Percentiles rank a stretch among this genome's conserved stretches.
phyloP scores from a whole-genome alignment of 2,797 vertebrate species.

The Petrocephalus schoutedeni region DNA sequence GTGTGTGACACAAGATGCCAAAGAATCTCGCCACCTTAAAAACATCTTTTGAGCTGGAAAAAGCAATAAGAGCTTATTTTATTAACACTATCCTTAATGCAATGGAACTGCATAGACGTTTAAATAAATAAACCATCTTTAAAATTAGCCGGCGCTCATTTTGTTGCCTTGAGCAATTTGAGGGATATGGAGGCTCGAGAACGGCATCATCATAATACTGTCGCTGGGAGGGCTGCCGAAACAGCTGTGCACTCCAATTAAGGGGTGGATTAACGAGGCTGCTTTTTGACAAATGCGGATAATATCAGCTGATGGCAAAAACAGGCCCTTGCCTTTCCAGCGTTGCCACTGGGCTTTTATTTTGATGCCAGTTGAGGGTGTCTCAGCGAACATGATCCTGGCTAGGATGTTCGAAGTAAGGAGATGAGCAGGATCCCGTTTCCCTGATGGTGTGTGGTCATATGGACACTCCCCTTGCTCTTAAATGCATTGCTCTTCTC shows the following conservation, averaged over 20 bases:
- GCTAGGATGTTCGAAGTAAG: not conserved
- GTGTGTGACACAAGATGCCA: not conserved
- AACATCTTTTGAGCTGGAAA: not conserved
- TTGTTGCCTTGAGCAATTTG: not conserved
- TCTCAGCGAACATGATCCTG: not conserved
- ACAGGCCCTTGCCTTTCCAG: not conserved
- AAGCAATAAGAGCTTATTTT: not conserved
- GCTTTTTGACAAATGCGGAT: not conserved
- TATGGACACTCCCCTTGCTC: not conserved
- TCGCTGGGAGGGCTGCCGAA: not conserved
- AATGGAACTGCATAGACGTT: not conserved
- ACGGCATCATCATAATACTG: not conserved
- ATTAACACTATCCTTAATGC: not conserved
- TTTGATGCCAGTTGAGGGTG: not conserved
- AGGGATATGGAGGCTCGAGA: not conserved
- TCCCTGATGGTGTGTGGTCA: not conserved
- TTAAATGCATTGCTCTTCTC: not conserved
- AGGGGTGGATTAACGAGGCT: not conserved
- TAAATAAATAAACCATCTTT: not conserved
- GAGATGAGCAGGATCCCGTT: not conserved
- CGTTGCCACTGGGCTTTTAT: not conserved
- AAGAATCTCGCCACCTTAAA: not conserved
- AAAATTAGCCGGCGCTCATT: not conserved
- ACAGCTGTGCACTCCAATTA: not conserved
- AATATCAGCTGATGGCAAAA: not conserved